A percentile compares a stretch with the other conserved stretches of the same genome.
Conservation (phyloP, 2,797 vertebrate genomes). For the Thamnophis elegans region DNA sequence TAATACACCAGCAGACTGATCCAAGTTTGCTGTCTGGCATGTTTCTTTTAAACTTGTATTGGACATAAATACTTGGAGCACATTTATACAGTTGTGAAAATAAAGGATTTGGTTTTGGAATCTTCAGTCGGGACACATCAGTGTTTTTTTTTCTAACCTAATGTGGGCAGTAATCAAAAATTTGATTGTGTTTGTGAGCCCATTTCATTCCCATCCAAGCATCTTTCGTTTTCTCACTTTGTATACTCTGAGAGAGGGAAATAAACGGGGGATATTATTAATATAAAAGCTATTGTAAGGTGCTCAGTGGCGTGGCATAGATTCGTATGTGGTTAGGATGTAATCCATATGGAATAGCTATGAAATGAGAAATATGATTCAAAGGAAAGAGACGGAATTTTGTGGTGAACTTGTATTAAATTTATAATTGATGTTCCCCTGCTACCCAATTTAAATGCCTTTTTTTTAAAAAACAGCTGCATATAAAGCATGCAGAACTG, state of each 20-base stretch:
- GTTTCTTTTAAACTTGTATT: conserved; percentile 74
- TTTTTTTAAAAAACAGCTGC: background rate
- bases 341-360: background rate
- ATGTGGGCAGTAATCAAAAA: background rate
- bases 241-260: background rate
- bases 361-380: background rate
- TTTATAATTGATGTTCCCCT: background rate
- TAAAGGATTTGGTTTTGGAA: conserved; percentile 79
- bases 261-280: background rate
- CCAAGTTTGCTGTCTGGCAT: conserved; percentile 76
- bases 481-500: background rate
- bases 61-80: conserved; percentile 73
- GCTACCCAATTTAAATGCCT: background rate
- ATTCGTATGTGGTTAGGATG: background rate
- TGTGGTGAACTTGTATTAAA: background rate
- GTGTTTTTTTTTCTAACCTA: background rate
- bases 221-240: background rate
- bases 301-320: background rate
- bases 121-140: conserved; percentile 45
- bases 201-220: background rate
- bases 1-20: conserved; percentile 69
- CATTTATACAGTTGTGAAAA: conserved; percentile 79
- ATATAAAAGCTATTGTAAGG: background rate
- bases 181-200: background rate
- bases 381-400: background rate